A percentile compares a stretch with the other conserved stretches of the same genome.
Evolutionary conservation across 2,113 vertebrate genomes (phyloP).

Genomic region (Aix galericulata): DNA sequence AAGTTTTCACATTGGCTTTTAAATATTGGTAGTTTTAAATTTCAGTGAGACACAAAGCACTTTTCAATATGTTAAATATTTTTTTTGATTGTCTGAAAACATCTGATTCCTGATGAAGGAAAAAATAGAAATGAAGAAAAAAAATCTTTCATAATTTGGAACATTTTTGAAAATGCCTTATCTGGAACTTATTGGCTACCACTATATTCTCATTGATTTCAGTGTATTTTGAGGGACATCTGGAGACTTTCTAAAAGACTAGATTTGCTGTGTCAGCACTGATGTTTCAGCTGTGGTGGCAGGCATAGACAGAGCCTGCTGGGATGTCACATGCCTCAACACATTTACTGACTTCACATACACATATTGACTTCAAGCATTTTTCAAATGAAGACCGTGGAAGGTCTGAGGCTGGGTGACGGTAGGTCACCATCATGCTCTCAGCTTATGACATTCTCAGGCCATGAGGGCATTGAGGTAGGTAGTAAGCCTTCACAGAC

Average conservation of each 20-base stretch:
- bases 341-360: background rate
- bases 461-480: background rate
- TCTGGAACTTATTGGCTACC: background rate
- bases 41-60: background rate
- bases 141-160: conserved; percentile 4
- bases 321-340: background rate
- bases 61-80: background rate
- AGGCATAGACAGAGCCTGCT: background rate
- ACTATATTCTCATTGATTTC: background rate
- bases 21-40: background rate
- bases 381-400: background rate
- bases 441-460: background rate
- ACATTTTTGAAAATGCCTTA: background rate
- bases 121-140: background rate
- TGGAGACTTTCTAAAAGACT: background rate
- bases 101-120: background rate
- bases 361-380: background rate
- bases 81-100: background rate
- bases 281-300: background rate
- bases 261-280: background rate
- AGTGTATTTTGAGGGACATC: background rate
- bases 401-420: background rate
- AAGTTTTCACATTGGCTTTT: background rate
- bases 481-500: background rate
- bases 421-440: background rate